Conservation (phyloP, 2,113 vertebrate genomes). For the Leptosomus discolor region DNA sequence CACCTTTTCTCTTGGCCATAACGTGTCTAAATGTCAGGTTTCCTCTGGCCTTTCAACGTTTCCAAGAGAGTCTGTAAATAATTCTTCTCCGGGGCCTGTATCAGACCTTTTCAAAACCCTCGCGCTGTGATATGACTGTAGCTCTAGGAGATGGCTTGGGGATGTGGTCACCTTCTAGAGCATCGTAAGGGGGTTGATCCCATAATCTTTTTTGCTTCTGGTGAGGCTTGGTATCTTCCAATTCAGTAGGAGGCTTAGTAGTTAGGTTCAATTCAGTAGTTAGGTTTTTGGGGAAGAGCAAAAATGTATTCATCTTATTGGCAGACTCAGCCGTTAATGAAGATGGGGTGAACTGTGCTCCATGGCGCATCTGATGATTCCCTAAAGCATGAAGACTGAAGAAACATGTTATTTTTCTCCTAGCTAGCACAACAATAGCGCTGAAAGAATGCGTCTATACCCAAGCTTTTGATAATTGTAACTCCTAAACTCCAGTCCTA, state of each 20-base stretch:
- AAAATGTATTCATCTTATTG: not conserved
- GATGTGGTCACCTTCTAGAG: not conserved
- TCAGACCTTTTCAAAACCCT: not conserved
- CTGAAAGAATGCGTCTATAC: not conserved
- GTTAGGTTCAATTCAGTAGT: not conserved
- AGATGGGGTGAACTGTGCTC: not conserved
- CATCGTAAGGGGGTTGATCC: not conserved
- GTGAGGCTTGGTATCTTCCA: not conserved
- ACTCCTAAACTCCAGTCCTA: not conserved
- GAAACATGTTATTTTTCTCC: not conserved
- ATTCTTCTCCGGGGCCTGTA: not conserved
- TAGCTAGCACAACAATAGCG: not conserved
- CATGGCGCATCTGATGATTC: not conserved
- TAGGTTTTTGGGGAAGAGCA: not conserved
- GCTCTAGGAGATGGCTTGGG: not conserved
- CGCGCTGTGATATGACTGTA: fast-evolving
- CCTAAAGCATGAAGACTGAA: not conserved
- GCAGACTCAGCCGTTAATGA: not conserved
- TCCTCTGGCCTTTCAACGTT: not conserved
- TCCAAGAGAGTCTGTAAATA: not conserved
- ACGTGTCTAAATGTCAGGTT: not conserved
- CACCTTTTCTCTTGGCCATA: not conserved
- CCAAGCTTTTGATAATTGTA: not conserved
- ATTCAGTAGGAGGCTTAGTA: too few species aligned
- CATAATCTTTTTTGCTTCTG: not conserved